These are phyloP conservation scores for Salarias fasciatus DNA, from an alignment of 2,797 vertebrate species.

Conservation along the genomic window DNA sequence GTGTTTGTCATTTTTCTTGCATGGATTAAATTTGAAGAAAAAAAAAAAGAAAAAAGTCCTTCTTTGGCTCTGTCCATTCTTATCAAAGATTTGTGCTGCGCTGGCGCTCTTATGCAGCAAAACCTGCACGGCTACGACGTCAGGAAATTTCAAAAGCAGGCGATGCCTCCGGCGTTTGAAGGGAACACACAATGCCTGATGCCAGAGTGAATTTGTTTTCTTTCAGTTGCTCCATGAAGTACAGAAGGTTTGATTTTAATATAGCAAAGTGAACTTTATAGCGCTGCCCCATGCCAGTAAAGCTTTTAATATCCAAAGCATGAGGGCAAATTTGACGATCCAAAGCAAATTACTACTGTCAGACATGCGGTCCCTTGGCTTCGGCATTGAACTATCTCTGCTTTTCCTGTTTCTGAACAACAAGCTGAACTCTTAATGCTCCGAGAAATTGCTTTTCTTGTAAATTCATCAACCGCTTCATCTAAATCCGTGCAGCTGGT, in stretches of 20 bases:
- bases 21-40: conserved; percentile 48
- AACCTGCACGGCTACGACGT: neutral
- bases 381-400: conserved; percentile 23
- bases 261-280: conserved; percentile 7
- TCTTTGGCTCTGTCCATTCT: conserved; percentile 13
- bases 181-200: neutral
- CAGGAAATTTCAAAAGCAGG: neutral
- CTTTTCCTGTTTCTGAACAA: conserved; percentile 15
- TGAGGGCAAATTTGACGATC: conserved; percentile 20
- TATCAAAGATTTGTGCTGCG: conserved; percentile 33
- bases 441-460: conserved; percentile 26
- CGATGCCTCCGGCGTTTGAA: neutral
- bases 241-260: conserved; percentile 16
- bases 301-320: conserved; percentile 19
- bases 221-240: conserved; percentile 13
- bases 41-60: neutral
- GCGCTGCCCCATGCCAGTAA: conserved; percentile 1
- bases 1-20: conserved; percentile 27
- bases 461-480: conserved; percentile 34
- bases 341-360: conserved; percentile 27
- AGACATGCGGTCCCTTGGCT: conserved; percentile 14
- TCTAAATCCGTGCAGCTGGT: conserved; percentile 32
- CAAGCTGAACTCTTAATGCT: conserved; percentile 25
- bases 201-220: conserved; percentile 3
- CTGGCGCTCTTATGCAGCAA: conserved; percentile 28